Conservation (phyloP, 2,113 vertebrate species). For the Lophochroa leadbeateri region DNA sequence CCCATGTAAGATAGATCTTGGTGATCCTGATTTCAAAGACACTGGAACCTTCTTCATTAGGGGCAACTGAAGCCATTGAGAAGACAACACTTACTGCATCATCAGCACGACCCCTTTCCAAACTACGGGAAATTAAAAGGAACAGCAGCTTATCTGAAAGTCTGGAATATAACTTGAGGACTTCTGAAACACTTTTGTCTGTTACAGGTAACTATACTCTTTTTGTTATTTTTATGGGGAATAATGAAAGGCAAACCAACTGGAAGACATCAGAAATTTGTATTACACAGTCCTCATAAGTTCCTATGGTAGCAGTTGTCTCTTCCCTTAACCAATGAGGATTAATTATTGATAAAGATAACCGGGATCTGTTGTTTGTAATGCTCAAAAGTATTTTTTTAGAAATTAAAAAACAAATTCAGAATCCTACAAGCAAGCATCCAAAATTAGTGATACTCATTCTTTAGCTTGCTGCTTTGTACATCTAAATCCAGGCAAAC, state of each 20-base stretch:
- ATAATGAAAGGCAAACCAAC: not conserved
- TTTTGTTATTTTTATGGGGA: not conserved
- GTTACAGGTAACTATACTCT: not conserved
- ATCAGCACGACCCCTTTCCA: not conserved
- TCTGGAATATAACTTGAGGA: not conserved
- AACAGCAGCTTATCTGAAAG: not conserved
- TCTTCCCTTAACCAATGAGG: not conserved
- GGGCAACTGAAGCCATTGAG: not conserved
- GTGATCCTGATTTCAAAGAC: not conserved
- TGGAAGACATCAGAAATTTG: not conserved
- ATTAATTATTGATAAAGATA: not conserved
- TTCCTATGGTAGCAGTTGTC: not conserved
- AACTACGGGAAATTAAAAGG: not conserved
- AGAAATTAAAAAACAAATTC: not conserved
- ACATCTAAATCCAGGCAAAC: not conserved
- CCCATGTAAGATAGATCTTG: not conserved
- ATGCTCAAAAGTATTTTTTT: not conserved
- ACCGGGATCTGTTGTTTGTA: not conserved
- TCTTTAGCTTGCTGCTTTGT: not conserved
- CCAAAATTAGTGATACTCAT: not conserved
- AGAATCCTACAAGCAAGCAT: not conserved
- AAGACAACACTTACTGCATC: not conserved
- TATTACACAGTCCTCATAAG: not conserved
- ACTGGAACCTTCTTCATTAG: not conserved
- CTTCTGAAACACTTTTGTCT: not conserved